Evolutionary conservation across 2,888 invertebrate species (phyloP).

Genomic region (Sesia bembeciformis): DNA sequence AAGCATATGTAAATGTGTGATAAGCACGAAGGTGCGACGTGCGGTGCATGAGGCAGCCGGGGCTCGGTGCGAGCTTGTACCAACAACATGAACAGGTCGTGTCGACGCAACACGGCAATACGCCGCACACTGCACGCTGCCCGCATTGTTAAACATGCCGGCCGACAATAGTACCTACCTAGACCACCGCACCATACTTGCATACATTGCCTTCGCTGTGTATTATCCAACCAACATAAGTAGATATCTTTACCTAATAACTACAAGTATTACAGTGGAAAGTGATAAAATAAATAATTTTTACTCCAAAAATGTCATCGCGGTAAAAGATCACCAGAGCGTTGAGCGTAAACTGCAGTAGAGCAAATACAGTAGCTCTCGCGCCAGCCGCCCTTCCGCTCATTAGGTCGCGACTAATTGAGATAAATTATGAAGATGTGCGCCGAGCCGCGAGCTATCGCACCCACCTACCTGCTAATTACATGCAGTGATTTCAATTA

Average conservation of each 20-base stretch:
- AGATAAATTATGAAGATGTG: conserved; percentile 70
- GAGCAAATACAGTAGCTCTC: conserved; percentile 3
- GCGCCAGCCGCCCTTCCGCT: conserved; percentile 52
- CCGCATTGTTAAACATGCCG: conserved; percentile 48
- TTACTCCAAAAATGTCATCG: background rate
- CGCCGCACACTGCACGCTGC: conserved; percentile 18
- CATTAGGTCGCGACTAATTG: conserved; percentile 64
- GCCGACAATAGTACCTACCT: conserved; percentile 24
- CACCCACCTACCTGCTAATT: conserved; percentile 58
- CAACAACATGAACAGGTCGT: conserved; percentile 4
- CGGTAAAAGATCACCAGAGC: conserved; percentile 8
- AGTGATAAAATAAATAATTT: background rate
- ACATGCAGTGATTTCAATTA: conserved; percentile 65
- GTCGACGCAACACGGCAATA: conserved; percentile 5
- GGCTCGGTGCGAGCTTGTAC: conserved; percentile 1
- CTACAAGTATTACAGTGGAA: background rate
- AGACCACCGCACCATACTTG: background rate
- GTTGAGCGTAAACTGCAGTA: conserved; percentile 6
- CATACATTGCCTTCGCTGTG: conserved; percentile 5
- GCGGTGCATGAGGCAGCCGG: conserved; percentile 33
- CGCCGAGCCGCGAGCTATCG: conserved; percentile 51
- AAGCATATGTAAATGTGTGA: conserved; percentile 69
- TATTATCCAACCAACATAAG: conserved; percentile 2
- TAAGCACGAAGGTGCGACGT: conserved; percentile 55
- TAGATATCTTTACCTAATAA: background rate